Evolutionary conservation across 1,140 invertebrate genomes (phyloP), one percentile per base, ranked within the genome.

Genomic region (Saccostrea echinata): DNA sequence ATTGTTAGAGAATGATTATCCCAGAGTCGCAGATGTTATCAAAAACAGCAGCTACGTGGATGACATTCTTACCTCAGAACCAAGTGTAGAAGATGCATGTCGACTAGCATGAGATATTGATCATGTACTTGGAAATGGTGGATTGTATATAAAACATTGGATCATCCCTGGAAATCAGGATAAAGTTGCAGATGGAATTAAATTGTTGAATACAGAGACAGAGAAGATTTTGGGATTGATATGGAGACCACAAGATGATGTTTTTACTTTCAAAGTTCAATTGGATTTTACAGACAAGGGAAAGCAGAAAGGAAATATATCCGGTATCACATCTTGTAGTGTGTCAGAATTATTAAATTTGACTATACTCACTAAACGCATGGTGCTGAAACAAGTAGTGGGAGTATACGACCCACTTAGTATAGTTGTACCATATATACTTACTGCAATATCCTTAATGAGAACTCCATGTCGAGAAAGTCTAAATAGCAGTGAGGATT

Each of bases 11-110:
- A 9, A 85, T 12, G 33, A 35, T 1, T 88, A 82, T 52, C 84
- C 55, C 43, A 61, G 64, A 13, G 84, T 51, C 18, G 52, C 61
- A 64, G 21, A 84, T 21, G 80, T n/a, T n/a, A n/a, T 84, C 21
- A 80, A 82, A 53, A 68, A 80, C 24, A 88, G 61, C 53, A 88
- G 51, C 68, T 88, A 85, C n/a, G 30, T 85, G 9, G 87, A 85
- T 76, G 53, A 88, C 21, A 88, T 85, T 24, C 57, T 85, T 55
- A 64, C 43, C 35, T 84, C 87, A 21, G 55, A 43, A n/a, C 16
- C 21, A 33, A 9, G 43, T 35, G 33, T n/a, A 82, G 43, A n/a
- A n/a, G n/a, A n/a, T n/a, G n/a, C n/a, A n/a, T n/a, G n/a, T n/a
- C n/a, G n/a, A n/a, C n/a, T n/a, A n/a, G n/a, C n/a, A n/a, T n/a